Evolutionary conservation across 2,888 invertebrate species (phyloP).

Genomic region (Yponomeuta cagnagella): DNA sequence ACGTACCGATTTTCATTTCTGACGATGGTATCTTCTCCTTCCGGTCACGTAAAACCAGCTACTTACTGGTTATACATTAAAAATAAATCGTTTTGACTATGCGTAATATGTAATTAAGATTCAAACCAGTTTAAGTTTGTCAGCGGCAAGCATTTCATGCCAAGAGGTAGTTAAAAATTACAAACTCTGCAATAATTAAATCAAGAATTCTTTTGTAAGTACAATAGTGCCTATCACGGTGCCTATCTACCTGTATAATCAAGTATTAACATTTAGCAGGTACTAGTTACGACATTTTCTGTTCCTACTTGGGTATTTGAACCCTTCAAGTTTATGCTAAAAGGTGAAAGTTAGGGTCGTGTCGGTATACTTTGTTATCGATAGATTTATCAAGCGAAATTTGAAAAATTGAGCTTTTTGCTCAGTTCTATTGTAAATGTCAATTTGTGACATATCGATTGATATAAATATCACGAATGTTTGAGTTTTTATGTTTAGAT

Average conservation of each 20-base stretch:
- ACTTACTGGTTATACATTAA: not conserved
- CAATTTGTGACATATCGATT: not conserved
- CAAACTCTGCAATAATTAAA: slow-evolving; percentile 53
- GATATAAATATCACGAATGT: too few species aligned
- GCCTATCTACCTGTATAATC: too few species aligned
- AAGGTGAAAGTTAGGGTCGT: slow-evolving; percentile 6
- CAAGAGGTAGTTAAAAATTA: slow-evolving; percentile 43
- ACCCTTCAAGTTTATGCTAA: slow-evolving; percentile 9
- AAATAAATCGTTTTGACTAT: too few species aligned
- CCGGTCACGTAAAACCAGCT: too few species aligned
- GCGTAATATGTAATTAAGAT: too few species aligned
- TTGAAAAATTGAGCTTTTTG: too few species aligned
- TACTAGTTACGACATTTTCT: slow-evolving; percentile 48
- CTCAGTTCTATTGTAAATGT: not conserved
- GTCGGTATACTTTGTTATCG: not conserved
- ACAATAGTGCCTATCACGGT: slow-evolving; percentile 17
- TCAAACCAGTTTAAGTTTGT: too few species aligned
- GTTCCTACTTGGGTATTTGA: slow-evolving; percentile 36
- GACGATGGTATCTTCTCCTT: too few species aligned
- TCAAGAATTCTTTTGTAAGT: slow-evolving; percentile 51
- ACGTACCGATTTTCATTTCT: too few species aligned
- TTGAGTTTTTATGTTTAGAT: too few species aligned
- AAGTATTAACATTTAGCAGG: slow-evolving; percentile 43
- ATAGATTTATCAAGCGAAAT: not conserved
- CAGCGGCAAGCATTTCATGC: slow-evolving; percentile 41